Evolutionary conservation across 1,140 invertebrate species (phyloP), one percentile per base, ranked within the genome.

Genomic region (Drosophila chauvacae): DNA sequence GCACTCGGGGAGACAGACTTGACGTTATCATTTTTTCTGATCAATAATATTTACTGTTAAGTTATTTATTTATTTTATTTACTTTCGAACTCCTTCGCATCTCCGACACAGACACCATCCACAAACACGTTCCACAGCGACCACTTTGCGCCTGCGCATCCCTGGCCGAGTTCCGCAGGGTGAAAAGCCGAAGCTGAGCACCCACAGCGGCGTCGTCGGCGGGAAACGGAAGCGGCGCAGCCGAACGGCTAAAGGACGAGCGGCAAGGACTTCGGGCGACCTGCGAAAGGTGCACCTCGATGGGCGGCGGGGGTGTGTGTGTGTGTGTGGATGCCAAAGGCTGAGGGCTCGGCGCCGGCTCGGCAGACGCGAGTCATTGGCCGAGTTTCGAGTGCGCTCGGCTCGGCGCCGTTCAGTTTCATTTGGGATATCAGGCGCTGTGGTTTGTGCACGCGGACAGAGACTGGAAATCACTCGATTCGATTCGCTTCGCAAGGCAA

Each of bases 341-440:
- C 68, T 57, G 59, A 26, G 14, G 16, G 4, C 16, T 53, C 48
- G 33, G 23, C 28, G 26, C 20, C 20, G 48, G 23, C 45, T 33
- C 28, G 28, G 23, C 33, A 23, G 39, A 56, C 20, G 23, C 76
- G 66, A 78, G 51, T 48, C 55, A 66, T 83, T 83, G 80, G 80
- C 80, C 80, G 79, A 83, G 79, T 83, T 81, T 71, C 65, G 39
- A 65, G 37, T 42, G 44, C 9, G 26, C 7, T 48, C 47, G 47
- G 47, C 30, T 73, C 68, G 68, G 53, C 74, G 9, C 23, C 64
- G 65, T 83, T 83, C 77, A 84, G 81, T 84, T 83, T 84, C 77
- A 81, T 83, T 76, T 83, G 70, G 80, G 77, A 77, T 83, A 80
- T 70, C 80, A 78, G 63, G 48, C 76, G 68, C 50, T 66, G 61